Conservation (phyloP, 2,888 invertebrate genomes). For the Coleophora flavipennella region DNA sequence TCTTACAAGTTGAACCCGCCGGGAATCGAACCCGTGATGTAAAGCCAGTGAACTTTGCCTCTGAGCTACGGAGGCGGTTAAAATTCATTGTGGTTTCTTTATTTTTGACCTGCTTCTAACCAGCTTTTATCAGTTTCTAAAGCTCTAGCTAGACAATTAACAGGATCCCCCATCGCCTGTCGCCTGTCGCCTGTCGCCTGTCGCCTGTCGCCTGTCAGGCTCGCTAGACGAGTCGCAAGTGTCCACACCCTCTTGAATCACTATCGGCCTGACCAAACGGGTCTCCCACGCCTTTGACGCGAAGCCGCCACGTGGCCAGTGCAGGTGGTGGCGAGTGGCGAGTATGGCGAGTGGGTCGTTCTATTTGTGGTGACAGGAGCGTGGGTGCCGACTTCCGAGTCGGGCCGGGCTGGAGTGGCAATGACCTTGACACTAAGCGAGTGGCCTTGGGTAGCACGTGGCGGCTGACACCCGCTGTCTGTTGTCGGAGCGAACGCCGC, state of each 20-base stretch:
- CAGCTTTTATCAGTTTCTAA: too few species aligned
- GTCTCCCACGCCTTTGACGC: slow-evolving; percentile 20
- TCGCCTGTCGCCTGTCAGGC: too few species aligned
- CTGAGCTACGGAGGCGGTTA: too few species aligned
- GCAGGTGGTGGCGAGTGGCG: slow-evolving; percentile 42
- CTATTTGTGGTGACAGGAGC: slow-evolving; percentile 72
- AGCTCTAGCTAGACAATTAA: too few species aligned
- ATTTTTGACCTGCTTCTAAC: too few species aligned
- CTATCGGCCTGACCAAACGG: not conserved
- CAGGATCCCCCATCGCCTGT: too few species aligned
- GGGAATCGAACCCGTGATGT: too few species aligned
- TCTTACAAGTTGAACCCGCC: too few species aligned
- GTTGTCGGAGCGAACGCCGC: slow-evolving; percentile 54
- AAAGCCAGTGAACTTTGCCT: too few species aligned
- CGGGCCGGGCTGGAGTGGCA: slow-evolving; percentile 71
- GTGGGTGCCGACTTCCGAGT: slow-evolving; percentile 71
- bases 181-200: too few species aligned
- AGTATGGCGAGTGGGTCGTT: slow-evolving; percentile 58
- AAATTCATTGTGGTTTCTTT: too few species aligned
- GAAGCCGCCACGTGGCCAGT: slow-evolving; percentile 14
- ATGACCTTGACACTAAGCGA: slow-evolving; percentile 73
- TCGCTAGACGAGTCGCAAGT: too few species aligned
- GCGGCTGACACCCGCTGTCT: slow-evolving; percentile 72
- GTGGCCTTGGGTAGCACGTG: slow-evolving; percentile 73
- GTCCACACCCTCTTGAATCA: not conserved